These are phyloP conservation scores for Xestoiulus laeticollis DNA, from an alignment of 2,888 invertebrate species.

Conservation along the genomic window DNA sequence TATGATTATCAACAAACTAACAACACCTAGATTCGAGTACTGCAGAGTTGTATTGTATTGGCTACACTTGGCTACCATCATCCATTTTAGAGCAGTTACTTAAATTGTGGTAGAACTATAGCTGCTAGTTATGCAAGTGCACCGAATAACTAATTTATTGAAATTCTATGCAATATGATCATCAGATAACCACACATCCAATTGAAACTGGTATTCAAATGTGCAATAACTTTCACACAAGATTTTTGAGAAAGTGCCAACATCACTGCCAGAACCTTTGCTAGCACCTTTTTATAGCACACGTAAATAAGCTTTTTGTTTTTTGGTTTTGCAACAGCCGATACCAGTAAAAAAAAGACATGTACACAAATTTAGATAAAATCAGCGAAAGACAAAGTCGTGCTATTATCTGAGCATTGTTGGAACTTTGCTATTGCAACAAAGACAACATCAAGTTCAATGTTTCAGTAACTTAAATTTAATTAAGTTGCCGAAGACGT, in stretches of 20 bases:
- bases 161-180: too few relatives aligned
- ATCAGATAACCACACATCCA: too few relatives aligned
- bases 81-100: too few relatives aligned
- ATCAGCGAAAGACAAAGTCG: background rate
- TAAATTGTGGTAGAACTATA: too few relatives aligned
- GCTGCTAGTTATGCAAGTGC: too few relatives aligned
- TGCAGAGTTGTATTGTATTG: too few relatives aligned
- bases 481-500: background rate
- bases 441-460: background rate
- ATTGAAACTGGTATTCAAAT: too few relatives aligned
- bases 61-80: too few relatives aligned
- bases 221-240: background rate
- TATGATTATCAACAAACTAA: too few relatives aligned
- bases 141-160: too few relatives aligned
- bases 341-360: background rate
- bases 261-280: background rate
- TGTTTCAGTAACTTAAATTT: background rate
- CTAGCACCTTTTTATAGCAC: slow-evolving; percentile 5
- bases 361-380: background rate
- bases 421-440: background rate
- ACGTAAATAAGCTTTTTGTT: background rate
- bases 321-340: background rate
- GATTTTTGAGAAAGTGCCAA: background rate
- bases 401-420: background rate
- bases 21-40: too few relatives aligned